Percentiles rank a stretch among this genome's conserved stretches.
Conservation (phyloP, 2,113 vertebrate species). For the Paralichthys olivaceus region DNA sequence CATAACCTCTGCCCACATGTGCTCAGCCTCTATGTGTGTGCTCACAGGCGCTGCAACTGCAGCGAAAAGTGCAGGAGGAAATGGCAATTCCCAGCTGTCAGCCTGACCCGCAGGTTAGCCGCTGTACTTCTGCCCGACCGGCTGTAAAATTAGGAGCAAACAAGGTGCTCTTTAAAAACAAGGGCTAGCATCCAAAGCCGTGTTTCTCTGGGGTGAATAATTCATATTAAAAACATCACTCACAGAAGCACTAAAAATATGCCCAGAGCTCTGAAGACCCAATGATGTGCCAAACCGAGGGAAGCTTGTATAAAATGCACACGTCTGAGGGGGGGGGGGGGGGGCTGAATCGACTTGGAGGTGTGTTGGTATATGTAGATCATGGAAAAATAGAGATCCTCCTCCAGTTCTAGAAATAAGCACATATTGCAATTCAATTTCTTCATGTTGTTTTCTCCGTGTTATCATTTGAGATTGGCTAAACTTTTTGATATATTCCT, state of each 20-base stretch:
- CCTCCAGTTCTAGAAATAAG: conserved; percentile 42
- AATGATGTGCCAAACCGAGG: conserved; percentile 60
- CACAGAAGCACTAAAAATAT: conserved; percentile 74
- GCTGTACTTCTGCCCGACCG: conserved; percentile 79
- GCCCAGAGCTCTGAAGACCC: conserved; percentile 67
- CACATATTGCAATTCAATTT: conserved; percentile 11
- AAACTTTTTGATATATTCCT: conserved; percentile 36
- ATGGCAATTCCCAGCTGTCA: conserved; percentile 76
- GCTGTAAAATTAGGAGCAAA: conserved; percentile 83
- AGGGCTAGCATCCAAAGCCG: conserved; percentile 60
- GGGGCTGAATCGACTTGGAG: conserved; percentile 56
- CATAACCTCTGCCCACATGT: conserved; percentile 69
- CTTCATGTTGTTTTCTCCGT: conserved; percentile 25
- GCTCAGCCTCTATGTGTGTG: conserved; percentile 25
- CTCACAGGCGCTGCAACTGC: conserved; percentile 52
- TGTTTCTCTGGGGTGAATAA: conserved; percentile 79
- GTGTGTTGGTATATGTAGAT: conserved; percentile 62
- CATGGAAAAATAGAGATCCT: conserved; percentile 31
- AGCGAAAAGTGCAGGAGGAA: conserved; percentile 51
- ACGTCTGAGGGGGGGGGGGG: conserved; percentile 19
- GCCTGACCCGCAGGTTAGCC: conserved; percentile 78
- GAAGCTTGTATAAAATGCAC: conserved; percentile 63
- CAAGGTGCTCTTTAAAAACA: conserved; percentile 78
- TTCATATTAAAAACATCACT: conserved; percentile 81
- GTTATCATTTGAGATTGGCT: conserved; percentile 53